Evolutionary conservation across 1,140 invertebrate genomes (phyloP).

Genomic region (Drosophila punjabiensis): DNA sequence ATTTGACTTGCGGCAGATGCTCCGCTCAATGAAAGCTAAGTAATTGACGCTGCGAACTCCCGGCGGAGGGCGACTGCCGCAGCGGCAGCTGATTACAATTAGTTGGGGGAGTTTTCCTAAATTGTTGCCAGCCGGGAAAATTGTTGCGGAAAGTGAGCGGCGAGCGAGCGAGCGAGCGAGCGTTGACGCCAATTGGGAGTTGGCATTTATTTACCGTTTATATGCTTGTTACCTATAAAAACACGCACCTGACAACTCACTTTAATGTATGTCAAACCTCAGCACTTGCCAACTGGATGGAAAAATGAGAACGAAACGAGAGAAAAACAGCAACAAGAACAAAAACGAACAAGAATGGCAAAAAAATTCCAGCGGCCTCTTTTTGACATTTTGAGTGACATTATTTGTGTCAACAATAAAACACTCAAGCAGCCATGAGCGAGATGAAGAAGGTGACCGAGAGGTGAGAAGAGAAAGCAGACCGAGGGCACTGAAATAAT

Average conservation of each 20-base stretch:
- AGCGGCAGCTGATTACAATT: slow-evolving; percentile 47
- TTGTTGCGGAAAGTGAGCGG: slow-evolving; percentile 35
- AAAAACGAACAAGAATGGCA: slow-evolving; percentile 8
- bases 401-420: slow-evolving; percentile 83
- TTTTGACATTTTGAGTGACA: slow-evolving; percentile 82
- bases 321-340: background rate
- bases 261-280: slow-evolving; percentile 77
- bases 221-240: slow-evolving; percentile 46
- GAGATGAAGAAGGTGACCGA: slow-evolving; percentile 24
- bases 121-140: slow-evolving; percentile 43
- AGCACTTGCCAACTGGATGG: slow-evolving; percentile 47
- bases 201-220: slow-evolving; percentile 34
- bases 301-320: slow-evolving; percentile 2
- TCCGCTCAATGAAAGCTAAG: slow-evolving; percentile 65
- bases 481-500: slow-evolving; percentile 12
- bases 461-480: slow-evolving; percentile 14
- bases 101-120: slow-evolving; percentile 40
- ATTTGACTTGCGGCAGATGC: slow-evolving; percentile 82
- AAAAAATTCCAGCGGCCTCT: slow-evolving; percentile 69
- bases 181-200: slow-evolving; percentile 35
- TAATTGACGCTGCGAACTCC: slow-evolving; percentile 51
- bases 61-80: slow-evolving; percentile 15
- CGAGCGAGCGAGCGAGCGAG: slow-evolving; percentile 3
- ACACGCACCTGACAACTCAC: slow-evolving; percentile 75
- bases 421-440: slow-evolving; percentile 64